These are phyloP conservation scores for Lepidocolaptes lacrymiger DNA, from an alignment of 2,797 vertebrate genomes.

Conservation along the genomic window DNA sequence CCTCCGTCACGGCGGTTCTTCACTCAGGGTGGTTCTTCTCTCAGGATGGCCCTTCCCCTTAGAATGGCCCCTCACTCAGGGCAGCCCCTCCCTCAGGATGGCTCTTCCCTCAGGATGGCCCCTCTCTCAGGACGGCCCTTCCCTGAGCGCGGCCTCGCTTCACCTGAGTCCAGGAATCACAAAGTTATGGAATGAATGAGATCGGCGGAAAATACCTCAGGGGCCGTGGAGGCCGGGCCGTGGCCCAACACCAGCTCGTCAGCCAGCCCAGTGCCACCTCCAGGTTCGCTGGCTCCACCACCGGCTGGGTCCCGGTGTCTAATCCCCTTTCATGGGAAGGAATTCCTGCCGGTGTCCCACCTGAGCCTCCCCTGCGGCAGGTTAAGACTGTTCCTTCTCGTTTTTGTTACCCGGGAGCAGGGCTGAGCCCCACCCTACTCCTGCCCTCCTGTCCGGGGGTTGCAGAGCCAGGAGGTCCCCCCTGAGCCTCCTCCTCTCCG, in stretches of 20 bases:
- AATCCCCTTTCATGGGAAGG: not conserved
- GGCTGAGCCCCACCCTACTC: too few species aligned
- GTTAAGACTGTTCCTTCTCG: not conserved
- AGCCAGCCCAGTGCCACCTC: not conserved
- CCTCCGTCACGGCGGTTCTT: too few species aligned
- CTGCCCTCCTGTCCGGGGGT: rapidly evolving
- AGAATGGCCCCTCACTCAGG: too few species aligned
- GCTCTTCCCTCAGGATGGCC: too few species aligned
- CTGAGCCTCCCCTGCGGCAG: not conserved
- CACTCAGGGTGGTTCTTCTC: too few species aligned
- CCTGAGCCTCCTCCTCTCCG: not conserved
- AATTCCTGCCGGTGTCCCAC: not conserved
- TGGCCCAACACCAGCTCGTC: rapidly evolving
- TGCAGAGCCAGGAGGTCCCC: not conserved
- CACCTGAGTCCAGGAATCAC: rapidly evolving
- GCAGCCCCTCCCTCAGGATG: too few species aligned
- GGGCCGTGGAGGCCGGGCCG: rapidly evolving
- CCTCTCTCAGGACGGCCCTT: not conserved
- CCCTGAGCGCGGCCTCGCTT: too few species aligned
- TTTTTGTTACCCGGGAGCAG: not conserved
- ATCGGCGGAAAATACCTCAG: rapidly evolving
- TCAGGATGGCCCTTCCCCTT: too few species aligned
- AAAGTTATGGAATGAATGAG: rapidly evolving
- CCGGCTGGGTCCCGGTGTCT: not conserved
- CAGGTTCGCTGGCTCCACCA: not conserved